Conservation (phyloP, 2,113 vertebrate genomes). For the Perccottus glenii region DNA sequence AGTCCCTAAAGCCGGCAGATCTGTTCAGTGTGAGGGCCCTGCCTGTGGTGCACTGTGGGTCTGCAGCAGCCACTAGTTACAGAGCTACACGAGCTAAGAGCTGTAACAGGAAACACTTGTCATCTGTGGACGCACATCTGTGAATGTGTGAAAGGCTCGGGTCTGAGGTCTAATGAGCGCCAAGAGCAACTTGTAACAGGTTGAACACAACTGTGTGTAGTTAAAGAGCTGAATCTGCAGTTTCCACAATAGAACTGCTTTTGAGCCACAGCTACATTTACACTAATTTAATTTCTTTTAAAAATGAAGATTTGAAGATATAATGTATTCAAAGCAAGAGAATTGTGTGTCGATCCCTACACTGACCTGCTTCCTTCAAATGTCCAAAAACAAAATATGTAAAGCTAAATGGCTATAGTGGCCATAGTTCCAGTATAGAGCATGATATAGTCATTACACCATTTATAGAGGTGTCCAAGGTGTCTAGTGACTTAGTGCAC, state of each 20-base stretch:
- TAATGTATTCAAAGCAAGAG: too few species aligned
- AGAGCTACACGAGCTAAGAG: neutral
- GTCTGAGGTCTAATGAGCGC: neutral
- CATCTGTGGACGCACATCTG: neutral
- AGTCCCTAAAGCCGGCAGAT: slow-evolving; percentile 45
- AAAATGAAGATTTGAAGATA: neutral
- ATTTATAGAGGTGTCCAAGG: too few species aligned
- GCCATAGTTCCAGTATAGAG: too few species aligned
- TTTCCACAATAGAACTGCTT: neutral
- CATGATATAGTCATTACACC: too few species aligned
- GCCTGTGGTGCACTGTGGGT: neutral
- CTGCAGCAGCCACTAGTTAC: neutral
- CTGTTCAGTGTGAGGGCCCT: slow-evolving; percentile 29
- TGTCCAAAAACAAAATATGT: too few species aligned
- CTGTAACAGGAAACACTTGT: neutral
- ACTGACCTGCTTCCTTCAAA: too few species aligned
- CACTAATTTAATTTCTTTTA: neutral
- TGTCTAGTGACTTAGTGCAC: too few species aligned
- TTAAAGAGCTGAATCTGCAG: neutral
- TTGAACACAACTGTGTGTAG: neutral
- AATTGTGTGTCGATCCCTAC: too few species aligned
- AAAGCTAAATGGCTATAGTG: too few species aligned
- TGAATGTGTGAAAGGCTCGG: neutral
- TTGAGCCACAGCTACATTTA: neutral
- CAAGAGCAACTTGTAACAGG: neutral